Evolutionary conservation across 30 jellyfish, hydroid and myxozoan genomes (phyloP).

Genomic region (Cassiopea andromeda): DNA sequence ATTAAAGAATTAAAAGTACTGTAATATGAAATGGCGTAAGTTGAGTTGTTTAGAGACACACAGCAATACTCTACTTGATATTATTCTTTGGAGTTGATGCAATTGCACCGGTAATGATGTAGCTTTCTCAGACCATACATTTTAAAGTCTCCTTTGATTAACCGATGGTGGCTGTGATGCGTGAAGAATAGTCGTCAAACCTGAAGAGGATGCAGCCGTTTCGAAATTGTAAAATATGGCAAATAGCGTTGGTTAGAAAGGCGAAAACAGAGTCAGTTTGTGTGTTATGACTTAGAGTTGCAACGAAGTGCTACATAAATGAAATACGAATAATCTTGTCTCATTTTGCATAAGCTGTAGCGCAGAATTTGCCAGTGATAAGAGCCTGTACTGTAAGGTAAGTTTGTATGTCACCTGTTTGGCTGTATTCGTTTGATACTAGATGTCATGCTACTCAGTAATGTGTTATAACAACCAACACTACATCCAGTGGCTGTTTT

Average conservation of each 20-base stretch:
- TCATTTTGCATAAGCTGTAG: conserved; percentile 6
- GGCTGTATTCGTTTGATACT: conserved; percentile 33
- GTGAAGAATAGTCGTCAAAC: conserved; percentile 58
- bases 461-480: neutral
- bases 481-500: too few species aligned
- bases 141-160: conserved; percentile 28
- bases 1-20: neutral
- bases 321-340: neutral
- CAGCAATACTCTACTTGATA: too few species aligned
- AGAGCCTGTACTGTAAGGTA: conserved; percentile 34
- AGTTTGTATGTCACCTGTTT: conserved; percentile 65
- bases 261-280: neutral
- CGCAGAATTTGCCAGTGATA: conserved; percentile 33
- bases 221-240: conserved; percentile 8
- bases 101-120: too few species aligned
- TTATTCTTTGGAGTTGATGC: too few species aligned
- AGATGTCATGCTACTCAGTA: conserved; percentile 33
- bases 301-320: neutral
- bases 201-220: conserved; percentile 59
- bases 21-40: too few species aligned
- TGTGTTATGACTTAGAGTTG: neutral
- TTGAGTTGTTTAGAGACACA: too few species aligned
- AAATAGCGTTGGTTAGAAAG: conserved; percentile 22
- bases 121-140: neutral
- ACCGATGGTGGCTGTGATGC: conserved; percentile 73